A percentile compares a stretch with the other conserved stretches of the same genome.
Evolutionary conservation across 2,113 vertebrate species (phyloP).

Genomic region (Ranitomeya imitator): DNA sequence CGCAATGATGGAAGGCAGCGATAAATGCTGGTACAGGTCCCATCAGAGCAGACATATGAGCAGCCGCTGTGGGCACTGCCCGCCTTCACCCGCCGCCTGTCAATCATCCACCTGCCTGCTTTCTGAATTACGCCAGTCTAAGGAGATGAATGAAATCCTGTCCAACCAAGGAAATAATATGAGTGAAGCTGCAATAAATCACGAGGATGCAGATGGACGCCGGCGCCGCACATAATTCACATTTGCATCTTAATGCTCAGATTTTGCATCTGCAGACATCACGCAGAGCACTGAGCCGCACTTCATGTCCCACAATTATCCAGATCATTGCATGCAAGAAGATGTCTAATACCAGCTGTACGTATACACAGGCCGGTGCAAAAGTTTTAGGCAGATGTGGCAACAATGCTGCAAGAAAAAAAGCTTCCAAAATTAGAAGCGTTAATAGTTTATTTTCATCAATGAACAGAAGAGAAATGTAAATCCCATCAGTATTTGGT

Average conservation of each 20-base stretch:
- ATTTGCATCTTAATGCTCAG: slow-evolving; percentile 2
- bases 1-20: neutral
- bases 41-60: neutral
- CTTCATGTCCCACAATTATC: neutral
- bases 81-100: neutral
- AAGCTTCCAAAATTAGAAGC: too few relatives aligned
- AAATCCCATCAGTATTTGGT: too few relatives aligned
- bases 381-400: neutral
- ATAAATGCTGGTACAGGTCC: neutral
- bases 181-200: neutral
- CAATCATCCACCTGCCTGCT: neutral
- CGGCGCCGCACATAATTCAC: neutral
- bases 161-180: neutral
- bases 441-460: too few relatives aligned
- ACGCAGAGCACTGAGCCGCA: neutral
- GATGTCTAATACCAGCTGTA: neutral
- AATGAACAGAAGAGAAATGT: too few relatives aligned
- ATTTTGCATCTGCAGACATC: neutral
- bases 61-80: neutral
- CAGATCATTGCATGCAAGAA: neutral
- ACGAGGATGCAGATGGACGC: neutral
- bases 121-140: neutral
- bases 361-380: neutral
- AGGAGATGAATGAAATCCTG: neutral
- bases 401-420: too few relatives aligned